phyloP scores from a whole-genome alignment of 2,113 vertebrate genomes.

The Diglossa brunneiventris region DNA sequence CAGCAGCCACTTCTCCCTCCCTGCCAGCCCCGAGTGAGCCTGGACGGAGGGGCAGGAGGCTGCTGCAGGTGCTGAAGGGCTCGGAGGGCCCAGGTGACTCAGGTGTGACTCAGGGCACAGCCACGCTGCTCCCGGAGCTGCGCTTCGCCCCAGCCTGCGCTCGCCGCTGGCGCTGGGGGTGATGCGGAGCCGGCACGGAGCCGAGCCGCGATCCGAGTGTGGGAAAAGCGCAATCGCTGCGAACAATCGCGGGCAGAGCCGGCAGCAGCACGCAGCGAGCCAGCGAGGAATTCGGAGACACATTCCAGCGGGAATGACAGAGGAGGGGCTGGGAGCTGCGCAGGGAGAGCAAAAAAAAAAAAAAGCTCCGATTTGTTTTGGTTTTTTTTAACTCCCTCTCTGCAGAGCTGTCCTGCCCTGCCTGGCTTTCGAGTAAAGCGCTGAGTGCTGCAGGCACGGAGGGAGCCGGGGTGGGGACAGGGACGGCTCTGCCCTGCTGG shows the following conservation, averaged over 20 bases:
- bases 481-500: too few relatives aligned
- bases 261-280: conserved; percentile 55
- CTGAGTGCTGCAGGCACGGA: background rate
- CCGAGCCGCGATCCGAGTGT: conserved; percentile 51
- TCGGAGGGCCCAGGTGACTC: background rate
- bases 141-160: background rate
- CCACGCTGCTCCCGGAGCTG: background rate
- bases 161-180: background rate
- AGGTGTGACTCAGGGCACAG: conserved; percentile 39
- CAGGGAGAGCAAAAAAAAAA: background rate
- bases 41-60: background rate
- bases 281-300: conserved; percentile 27
- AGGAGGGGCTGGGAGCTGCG: conserved; percentile 28
- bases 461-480: too few relatives aligned
- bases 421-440: conserved; percentile 28
- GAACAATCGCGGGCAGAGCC: conserved; percentile 51
- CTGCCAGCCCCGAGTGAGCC: fast-evolving
- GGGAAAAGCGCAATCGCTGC: conserved; percentile 62
- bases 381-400: background rate
- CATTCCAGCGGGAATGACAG: conserved; percentile 58
- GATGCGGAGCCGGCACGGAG: conserved; percentile 19
- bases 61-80: background rate
- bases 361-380: conserved; percentile 6
- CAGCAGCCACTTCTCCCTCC: background rate
- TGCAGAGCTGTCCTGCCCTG: background rate